Evolutionary conservation across 2,888 invertebrate genomes (phyloP), one percentile per base, ranked within the genome.

Genomic region (Ormia ochracea): DNA sequence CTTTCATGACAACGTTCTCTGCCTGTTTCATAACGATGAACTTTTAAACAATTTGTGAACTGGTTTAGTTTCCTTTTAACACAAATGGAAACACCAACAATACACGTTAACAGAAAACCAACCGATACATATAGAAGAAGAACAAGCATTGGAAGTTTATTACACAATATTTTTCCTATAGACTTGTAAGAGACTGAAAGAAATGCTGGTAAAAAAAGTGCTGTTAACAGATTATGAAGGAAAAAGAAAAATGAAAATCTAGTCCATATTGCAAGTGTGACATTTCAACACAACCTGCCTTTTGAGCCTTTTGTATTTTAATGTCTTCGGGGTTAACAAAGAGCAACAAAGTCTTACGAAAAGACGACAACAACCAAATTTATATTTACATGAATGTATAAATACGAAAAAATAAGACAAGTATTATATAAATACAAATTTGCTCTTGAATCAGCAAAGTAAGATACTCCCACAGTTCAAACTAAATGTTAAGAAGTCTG

Each of bases 251-350:
- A n/a, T 10, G 23, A 45, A 63, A 56, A 65, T 56, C 56, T 63
- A 63, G 69, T 77, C 28, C 63, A 41, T 41, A 50, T 33, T 66
- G 19, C 58, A 74, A 74, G 78, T 78, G 74, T 78, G 74, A 78
- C 74, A 74, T 74, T 74, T 74, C 78, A 78, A 69, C 69, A 69
- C 56, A 78, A 74, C 65, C 78, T 74, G 74, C 36, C 43, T 69
- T n/a, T 69, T 74, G 56, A 65, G 48, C 38, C 69, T 73, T 74
- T 73, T 78, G 74, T 69, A 52, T 78, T 74, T 41, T 58, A 69
- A 78, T 78, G 74, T 58, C 74, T 69, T 78, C 56, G 74, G 78
- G 74, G 78, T 78, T 74, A 78, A 74, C 63, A 78, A 78, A 74
- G 74, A 69, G 63, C 63, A n/a, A n/a, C n/a, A 69, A 74, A 69